These are phyloP conservation scores for Papilio glaucus DNA, from an alignment of 1,140 invertebrate genomes.

Conservation along the genomic window DNA sequence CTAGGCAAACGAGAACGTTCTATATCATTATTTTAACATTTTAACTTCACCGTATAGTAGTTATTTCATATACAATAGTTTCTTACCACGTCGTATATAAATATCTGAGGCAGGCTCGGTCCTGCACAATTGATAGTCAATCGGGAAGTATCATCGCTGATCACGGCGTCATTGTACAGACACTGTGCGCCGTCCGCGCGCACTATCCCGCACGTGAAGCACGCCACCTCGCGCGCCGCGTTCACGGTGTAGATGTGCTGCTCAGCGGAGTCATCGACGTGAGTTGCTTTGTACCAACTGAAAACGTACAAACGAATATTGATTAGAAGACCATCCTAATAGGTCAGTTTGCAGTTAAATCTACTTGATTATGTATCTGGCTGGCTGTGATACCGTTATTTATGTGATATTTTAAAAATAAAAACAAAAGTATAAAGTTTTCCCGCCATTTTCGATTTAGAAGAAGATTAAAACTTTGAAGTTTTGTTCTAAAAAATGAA, in stretches of 20 bases:
- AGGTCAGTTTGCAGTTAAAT: too few relatives aligned
- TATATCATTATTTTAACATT: background rate
- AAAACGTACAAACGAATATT: slow-evolving; percentile 48
- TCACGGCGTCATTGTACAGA: slow-evolving; percentile 87
- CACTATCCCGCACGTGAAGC: slow-evolving; percentile 85
- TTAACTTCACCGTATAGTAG: background rate
- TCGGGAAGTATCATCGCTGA: slow-evolving; percentile 87
- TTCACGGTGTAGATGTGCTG: slow-evolving; percentile 86
- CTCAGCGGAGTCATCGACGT: slow-evolving; percentile 84
- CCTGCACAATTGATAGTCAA: slow-evolving; percentile 90
- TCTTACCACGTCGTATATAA: slow-evolving; percentile 70
- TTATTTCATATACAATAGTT: background rate
- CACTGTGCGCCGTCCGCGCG: slow-evolving; percentile 83
- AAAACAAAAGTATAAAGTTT: too few relatives aligned
- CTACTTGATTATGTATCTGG: too few relatives aligned
- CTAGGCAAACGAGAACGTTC: too few relatives aligned
- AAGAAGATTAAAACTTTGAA: too few relatives aligned
- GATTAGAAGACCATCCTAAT: too few relatives aligned
- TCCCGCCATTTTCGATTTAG: too few relatives aligned
- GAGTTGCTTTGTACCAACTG: slow-evolving; percentile 88
- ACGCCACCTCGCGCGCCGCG: slow-evolving; percentile 68
- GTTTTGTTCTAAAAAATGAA: too few relatives aligned
- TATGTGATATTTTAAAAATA: too few relatives aligned
- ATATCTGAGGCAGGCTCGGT: slow-evolving; percentile 75
- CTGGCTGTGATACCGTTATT: too few relatives aligned